Evolutionary conservation across 2,797 vertebrate species (phyloP), one percentile per base, ranked within the genome.

Genomic region (Mallotus villosus): DNA sequence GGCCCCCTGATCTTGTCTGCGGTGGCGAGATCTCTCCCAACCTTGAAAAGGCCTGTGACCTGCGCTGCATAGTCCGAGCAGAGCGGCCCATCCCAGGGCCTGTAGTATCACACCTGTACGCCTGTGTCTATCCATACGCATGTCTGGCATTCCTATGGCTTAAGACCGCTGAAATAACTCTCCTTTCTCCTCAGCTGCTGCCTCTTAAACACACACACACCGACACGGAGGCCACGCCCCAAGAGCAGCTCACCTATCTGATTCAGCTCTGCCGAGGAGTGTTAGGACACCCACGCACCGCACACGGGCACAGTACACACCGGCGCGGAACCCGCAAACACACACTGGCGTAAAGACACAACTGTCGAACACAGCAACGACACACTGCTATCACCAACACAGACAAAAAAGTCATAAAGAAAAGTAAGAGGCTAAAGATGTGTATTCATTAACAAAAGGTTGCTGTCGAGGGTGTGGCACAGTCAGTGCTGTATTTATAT

Each of bases 161-260:
- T 70, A 46, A 79, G 83, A 41, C 77, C 2, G 85, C 76, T 17
- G 62, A 87, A 91, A 78, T 88, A 86, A 80, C 16, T 80, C 85
- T 81, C 29, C 11, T 0, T 83, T 46, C 77, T 77, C 74, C 41
- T 21, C 82, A 63, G 77, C 74, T 49, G 74, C 76, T 59, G 89
- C 90, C 91, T 96, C 92, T 94, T 93, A 94, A 88, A 77, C 82
- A 81, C 81, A 82, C 70, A 3, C 71, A 62, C 6, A 8, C 64
- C 29, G 71, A 6, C 63, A 76, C 77, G 72, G 61, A 84, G 74
- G 85, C 87, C 87, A 91, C 83, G 82, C 88, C 91, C 91, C 87
- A 91, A 90, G 88, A 87, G 92, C 91, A 91, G 92, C 89, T 87
- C 88, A 84, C 89, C 86, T 87, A 87, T 87, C 87, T 79, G 95